phyloP scores from a whole-genome alignment of 2,113 vertebrate species.

The Trichechus manatus region DNA sequence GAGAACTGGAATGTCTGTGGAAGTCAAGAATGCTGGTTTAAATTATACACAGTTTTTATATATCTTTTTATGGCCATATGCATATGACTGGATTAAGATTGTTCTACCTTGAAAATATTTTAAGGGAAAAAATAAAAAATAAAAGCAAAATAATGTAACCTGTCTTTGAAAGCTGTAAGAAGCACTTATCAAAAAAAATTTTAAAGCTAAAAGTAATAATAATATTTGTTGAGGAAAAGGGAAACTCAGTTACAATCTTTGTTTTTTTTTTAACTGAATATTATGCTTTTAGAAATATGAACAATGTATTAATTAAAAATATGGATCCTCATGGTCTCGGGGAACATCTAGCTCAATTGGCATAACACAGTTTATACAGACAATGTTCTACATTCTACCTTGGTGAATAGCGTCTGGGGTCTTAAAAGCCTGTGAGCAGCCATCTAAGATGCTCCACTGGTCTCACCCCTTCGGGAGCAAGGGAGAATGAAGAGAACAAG shows the following conservation, averaged over 20 bases:
- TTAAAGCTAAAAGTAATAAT: neutral
- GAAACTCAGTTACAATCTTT: neutral
- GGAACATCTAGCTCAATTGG: too few species aligned
- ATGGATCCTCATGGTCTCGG: neutral
- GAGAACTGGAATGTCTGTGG: neutral
- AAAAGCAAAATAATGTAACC: neutral
- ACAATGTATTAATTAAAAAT: neutral
- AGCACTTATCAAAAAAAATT: neutral
- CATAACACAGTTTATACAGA: too few species aligned
- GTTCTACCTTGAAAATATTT: neutral
- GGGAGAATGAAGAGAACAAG: too few species aligned
- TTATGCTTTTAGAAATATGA: neutral
- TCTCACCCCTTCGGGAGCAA: too few species aligned
- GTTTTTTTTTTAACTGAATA: neutral
- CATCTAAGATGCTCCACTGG: too few species aligned
- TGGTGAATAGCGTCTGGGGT: too few species aligned
- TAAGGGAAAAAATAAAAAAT: neutral
- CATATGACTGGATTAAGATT: neutral
- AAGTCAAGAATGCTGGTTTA: neutral
- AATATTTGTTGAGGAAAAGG: neutral
- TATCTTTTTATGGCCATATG: neutral
- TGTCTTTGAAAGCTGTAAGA: conserved; percentile 15
- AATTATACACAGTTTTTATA: neutral
- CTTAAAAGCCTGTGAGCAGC: too few species aligned
- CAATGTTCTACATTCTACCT: too few species aligned